Evolutionary conservation across 2,797 vertebrate species (phyloP), one percentile per base, ranked within the genome.

Genomic region (Arnoldichthys spilopterus): DNA sequence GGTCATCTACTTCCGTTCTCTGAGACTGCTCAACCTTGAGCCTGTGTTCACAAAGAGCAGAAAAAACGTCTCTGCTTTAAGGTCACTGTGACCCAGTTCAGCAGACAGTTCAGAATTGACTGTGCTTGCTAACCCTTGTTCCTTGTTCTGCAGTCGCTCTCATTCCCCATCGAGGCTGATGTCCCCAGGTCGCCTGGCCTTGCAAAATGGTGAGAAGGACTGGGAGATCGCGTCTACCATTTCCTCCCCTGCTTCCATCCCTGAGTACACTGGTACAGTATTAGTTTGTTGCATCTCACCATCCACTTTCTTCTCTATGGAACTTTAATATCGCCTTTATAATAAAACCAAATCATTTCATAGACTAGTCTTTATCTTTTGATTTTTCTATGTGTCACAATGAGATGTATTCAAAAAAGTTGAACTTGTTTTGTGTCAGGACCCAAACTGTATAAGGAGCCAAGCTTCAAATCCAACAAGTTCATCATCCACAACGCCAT

Each of bases 401-500:
- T 77, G 2, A 28, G 16, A 18, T 3, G 53, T 30, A 43, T 34
- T 26, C 24, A 63, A 51, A 54, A 30, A 8, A 22, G 53, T 54
- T 43, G 18, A 24, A 20, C 40, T 63, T 30, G 2, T 12, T 76
- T 53, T 32, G 62, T 79, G 37, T 6, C 82, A 98, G 96, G 97
- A 59, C 96, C 97, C 13, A 95, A 96, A 85, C 91, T 98, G 22
- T 98, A 97, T 87, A 98, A 97, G 89, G 97, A 98, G 87, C 97
- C 96, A 43, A 98, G 96, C 80, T 97, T 97, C 86, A 98, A 97
- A 91, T 98, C 97, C 81, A 98, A 98, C 91, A 97, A 97, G 89
- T 97, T 96, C 88, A 97, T 98, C 79, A 97, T 98, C 88, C 94
- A 97, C 86, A 98, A 98, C 15, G 97, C 96, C 59, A 93, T 98